phyloP scores from a whole-genome alignment of 2,113 vertebrate genomes.

The Gymnarchus niloticus region DNA sequence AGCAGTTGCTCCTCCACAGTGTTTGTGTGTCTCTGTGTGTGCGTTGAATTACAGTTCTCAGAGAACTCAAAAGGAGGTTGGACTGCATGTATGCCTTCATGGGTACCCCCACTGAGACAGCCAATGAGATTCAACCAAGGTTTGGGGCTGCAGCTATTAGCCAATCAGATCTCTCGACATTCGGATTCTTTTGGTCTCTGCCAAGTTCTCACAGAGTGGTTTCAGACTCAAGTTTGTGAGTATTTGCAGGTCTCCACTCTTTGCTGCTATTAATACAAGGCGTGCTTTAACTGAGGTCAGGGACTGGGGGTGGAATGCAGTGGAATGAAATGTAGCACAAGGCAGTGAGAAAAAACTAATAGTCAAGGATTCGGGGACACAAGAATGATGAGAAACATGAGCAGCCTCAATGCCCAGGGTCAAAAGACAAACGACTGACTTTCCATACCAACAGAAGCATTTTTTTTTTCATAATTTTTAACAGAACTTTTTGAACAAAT shows the following conservation, averaged over 20 bases:
- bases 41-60: background rate
- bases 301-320: background rate
- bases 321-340: background rate
- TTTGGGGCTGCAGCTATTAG: slow-evolving; percentile 6
- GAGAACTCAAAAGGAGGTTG: slow-evolving; percentile 3
- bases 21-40: slow-evolving; percentile 44
- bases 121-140: slow-evolving; percentile 29
- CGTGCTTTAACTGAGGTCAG: background rate
- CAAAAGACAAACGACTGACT: background rate
- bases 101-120: background rate
- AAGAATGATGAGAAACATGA: background rate
- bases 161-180: slow-evolving; percentile 29
- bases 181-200: background rate
- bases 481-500: background rate
- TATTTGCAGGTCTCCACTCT: slow-evolving; percentile 20
- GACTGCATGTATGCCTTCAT: background rate
- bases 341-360: background rate
- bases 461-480: background rate
- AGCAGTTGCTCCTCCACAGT: slow-evolving; percentile 44
- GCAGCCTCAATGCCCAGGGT: background rate
- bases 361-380: background rate
- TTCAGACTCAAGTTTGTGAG: slow-evolving; percentile 6
- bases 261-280: slow-evolving; percentile 12
- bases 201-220: background rate
- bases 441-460: background rate